Evolutionary conservation across 2,888 invertebrate genomes (phyloP).

Genomic region (Gasteruption jaculator): DNA sequence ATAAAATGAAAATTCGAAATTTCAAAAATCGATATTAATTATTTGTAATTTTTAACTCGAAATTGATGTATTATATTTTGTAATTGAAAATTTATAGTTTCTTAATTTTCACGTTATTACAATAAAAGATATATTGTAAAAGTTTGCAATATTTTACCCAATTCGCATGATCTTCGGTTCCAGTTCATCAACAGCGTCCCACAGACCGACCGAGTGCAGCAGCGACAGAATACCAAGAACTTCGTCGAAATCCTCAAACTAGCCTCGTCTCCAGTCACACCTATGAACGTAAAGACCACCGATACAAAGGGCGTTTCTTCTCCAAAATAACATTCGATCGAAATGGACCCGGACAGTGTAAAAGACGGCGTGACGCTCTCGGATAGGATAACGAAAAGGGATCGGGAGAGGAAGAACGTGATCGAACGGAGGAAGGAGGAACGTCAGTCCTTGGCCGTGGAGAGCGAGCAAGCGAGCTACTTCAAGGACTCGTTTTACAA

Average conservation of each 20-base stretch:
- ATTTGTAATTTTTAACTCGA: too few relatives aligned
- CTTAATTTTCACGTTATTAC: too few relatives aligned
- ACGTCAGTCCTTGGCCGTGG: conserved; percentile 60
- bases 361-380: conserved; percentile 51
- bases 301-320: not conserved
- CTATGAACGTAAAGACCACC: not conserved
- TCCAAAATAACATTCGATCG: conserved; percentile 27
- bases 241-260: too few relatives aligned
- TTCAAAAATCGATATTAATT: not conserved
- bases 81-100: too few relatives aligned
- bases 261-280: not conserved
- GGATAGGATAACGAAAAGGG: conserved; percentile 54
- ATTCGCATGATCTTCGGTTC: too few relatives aligned
- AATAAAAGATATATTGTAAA: too few relatives aligned
- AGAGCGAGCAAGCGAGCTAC: conserved; percentile 66
- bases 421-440: conserved; percentile 64
- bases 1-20: conserved; percentile 2
- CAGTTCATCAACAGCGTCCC: too few relatives aligned
- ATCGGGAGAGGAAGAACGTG: conserved; percentile 63
- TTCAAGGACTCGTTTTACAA: conserved; percentile 68
- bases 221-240: too few relatives aligned
- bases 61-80: too few relatives aligned
- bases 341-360: conserved; percentile 35
- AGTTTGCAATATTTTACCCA: too few relatives aligned
- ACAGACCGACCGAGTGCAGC: too few relatives aligned